A percentile compares a stretch with the other conserved stretches of the same genome.
Evolutionary conservation across 2,888 invertebrate genomes (phyloP).

Genomic region (Parnassius smintheus): DNA sequence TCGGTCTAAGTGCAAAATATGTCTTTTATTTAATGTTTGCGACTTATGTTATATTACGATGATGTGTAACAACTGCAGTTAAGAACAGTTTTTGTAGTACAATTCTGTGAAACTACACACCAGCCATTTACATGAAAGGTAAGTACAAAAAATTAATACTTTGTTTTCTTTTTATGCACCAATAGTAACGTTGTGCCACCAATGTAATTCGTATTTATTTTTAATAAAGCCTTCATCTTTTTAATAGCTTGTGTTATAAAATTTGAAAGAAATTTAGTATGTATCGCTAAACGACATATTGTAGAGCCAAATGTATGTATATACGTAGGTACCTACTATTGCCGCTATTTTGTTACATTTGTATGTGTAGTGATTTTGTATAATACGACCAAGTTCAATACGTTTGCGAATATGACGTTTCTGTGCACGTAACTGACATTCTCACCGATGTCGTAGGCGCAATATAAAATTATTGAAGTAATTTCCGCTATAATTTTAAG

Average conservation of each 20-base stretch:
- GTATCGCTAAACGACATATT: slow-evolving; percentile 40
- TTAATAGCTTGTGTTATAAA: slow-evolving; percentile 40
- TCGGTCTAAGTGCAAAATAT: slow-evolving; percentile 63
- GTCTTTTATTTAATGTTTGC: slow-evolving; percentile 56
- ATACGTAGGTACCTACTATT: slow-evolving; percentile 46
- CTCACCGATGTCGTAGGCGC: background rate
- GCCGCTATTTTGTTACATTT: slow-evolving; percentile 74
- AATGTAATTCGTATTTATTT: slow-evolving; percentile 26
- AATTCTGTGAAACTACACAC: slow-evolving; percentile 56
- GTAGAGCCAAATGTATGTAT: slow-evolving; percentile 57
- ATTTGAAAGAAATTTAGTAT: slow-evolving; percentile 45
- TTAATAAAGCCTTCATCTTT: slow-evolving; percentile 21
- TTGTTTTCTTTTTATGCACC: slow-evolving; percentile 59
- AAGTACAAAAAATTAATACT: slow-evolving; percentile 77
- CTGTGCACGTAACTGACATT: slow-evolving; percentile 42
- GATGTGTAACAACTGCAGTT: slow-evolving; percentile 62
- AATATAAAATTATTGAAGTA: no score
- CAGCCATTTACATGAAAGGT: slow-evolving; percentile 81
- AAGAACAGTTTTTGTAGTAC: slow-evolving; percentile 43
- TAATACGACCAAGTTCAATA: slow-evolving; percentile 59
- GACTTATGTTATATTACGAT: slow-evolving; percentile 49
- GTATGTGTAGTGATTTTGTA: slow-evolving; percentile 49
- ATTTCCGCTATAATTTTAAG: no score
- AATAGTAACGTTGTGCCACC: slow-evolving; percentile 44
- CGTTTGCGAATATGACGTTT: slow-evolving; percentile 52